These are phyloP conservation scores for Pseudorhombus dupliciocellatus DNA, from an alignment of 2,113 vertebrate species.

Conservation along the genomic window DNA sequence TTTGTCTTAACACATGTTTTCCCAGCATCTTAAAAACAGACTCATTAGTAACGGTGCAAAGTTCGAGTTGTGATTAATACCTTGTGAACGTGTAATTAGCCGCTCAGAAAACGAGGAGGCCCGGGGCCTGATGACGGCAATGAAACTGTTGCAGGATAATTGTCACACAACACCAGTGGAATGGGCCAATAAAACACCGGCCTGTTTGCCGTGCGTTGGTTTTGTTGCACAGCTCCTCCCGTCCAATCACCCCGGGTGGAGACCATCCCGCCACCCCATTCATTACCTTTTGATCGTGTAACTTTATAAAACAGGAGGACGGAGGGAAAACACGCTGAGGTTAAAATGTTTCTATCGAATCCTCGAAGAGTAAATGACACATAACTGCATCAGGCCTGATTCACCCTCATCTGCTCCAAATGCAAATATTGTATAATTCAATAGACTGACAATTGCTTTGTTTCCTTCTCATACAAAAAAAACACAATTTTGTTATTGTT, in stretches of 20 bases:
- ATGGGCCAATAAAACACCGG: constrained; percentile 17
- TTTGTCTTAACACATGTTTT: constrained; percentile 15
- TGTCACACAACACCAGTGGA: constrained; percentile 34
- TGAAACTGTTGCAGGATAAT: constrained; percentile 23
- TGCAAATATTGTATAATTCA: neutral
- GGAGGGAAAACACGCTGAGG: neutral
- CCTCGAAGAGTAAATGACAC: neutral
- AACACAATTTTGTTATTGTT: neutral
- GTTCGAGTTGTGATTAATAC: constrained; percentile 20
- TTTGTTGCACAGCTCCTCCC: constrained; percentile 2
- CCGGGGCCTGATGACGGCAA: constrained; percentile 17
- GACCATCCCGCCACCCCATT: too few species aligned
- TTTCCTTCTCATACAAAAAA: neutral
- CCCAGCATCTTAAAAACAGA: neutral
- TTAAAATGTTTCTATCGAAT: constrained; percentile 2
- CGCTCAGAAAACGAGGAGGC: neutral
- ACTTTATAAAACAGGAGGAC: neutral
- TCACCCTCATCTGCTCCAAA: constrained; percentile 2
- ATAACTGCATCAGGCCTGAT: neutral
- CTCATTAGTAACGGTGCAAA: constrained; percentile 22
- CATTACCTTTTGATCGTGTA: neutral
- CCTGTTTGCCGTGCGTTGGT: constrained; percentile 31
- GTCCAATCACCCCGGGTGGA: constrained; percentile 18
- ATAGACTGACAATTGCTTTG: neutral
- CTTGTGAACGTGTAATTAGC: constrained; percentile 30